These are phyloP conservation scores for Harpagoxenus sublaevis DNA, from an alignment of 2,888 invertebrate genomes.

Conservation along the genomic window DNA sequence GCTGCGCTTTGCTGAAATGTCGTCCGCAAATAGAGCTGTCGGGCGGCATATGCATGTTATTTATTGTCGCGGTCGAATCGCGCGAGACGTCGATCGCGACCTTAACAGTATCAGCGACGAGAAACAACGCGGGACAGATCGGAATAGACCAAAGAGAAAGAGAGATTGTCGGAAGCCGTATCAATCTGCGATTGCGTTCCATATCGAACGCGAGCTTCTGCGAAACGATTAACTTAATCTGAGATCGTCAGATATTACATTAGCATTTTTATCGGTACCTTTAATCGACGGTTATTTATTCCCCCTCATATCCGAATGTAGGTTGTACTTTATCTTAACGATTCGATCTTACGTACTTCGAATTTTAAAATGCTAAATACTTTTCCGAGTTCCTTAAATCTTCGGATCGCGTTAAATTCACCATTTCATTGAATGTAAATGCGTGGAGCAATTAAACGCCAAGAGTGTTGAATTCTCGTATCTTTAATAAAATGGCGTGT, in stretches of 20 bases:
- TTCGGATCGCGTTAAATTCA: background rate
- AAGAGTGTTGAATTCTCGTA: background rate
- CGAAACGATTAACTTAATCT: conserved; percentile 20
- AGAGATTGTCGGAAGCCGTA: background rate
- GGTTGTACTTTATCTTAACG: background rate
- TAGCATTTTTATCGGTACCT: conserved; percentile 13
- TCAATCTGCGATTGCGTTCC: background rate
- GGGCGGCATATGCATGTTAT: background rate
- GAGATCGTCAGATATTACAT: background rate
- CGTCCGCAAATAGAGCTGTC: conserved; percentile 23
- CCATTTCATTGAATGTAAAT: background rate
- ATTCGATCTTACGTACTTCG: background rate
- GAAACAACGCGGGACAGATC: background rate
- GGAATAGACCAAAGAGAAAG: background rate
- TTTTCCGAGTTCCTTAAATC: background rate
- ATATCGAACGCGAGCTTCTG: background rate
- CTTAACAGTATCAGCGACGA: conserved; percentile 28
- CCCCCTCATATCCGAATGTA: background rate
- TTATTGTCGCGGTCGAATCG: background rate
- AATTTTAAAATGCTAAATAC: background rate
- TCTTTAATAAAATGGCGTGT: background rate
- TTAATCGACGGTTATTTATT: background rate
- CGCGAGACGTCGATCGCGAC: conserved; percentile 27
- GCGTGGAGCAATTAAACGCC: background rate
- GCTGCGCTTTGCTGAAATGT: conserved; percentile 4